Base-by-base conservation (phyloP, 2,888 invertebrate species). In the Steinernema carpocapsae region DNA sequence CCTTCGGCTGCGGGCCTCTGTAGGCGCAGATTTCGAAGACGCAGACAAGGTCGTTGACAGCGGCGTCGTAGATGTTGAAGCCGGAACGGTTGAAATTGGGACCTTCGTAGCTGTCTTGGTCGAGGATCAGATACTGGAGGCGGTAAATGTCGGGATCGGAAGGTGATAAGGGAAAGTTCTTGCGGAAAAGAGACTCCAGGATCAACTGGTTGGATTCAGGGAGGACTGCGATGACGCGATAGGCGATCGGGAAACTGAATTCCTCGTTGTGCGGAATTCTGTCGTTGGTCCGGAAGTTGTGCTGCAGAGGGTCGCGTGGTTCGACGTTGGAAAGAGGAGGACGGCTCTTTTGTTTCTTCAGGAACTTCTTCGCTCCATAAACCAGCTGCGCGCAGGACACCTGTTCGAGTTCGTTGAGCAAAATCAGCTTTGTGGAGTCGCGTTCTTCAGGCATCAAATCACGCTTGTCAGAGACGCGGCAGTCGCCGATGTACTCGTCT, bases 21-120 rank as follows among this genome's bases (percentile, higher is more conserved):
- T 64, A 64, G 1, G 64, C 29, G 17, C 10, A 1, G 32, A 64
- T 12, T 4, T 64, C 64, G 64, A 29, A 64, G 14, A 64, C 32
- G 64, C 64, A 64, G 3, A 64, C 64, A 32, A 64, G 26, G 32
- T 64, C 64, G 64, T 64, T 64, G 12, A 64, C 64, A 3, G 64
- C 64, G 12, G 64, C 29, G 14, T 64, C 64, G 64, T 32, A 64
- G 17, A 64, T 37, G 32, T 64, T 64, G 64, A 64, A 64, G 29
- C 64, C 64, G 4, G 12, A 6, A 1, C 17, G 17, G 17, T 29
- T n/a, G 64, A 64, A 64, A 17, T 4, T 19, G 29, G 83, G 26
- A 72, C 83, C n/a, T 56, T 74, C 42, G 82, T 77, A 71, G 71
- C 73, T 22, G 74, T 76, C n/a, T 71, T 74, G 24, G 64, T 64